Conservation (phyloP, 1,140 invertebrate species). For the Saccostrea echinata region DNA sequence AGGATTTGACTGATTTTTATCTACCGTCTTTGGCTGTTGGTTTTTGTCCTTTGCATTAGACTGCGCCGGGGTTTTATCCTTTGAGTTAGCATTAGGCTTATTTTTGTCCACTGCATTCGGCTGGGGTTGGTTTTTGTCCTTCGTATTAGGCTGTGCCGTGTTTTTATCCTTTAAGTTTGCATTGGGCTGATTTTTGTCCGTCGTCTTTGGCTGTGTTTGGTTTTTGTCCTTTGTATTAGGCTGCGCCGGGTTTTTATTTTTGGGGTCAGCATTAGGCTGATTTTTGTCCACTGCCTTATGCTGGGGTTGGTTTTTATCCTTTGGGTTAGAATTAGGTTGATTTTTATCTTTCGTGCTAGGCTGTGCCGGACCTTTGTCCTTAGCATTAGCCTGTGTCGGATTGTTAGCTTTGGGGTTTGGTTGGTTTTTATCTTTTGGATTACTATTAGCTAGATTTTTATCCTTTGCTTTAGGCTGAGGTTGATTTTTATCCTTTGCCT, state of each 20-base stretch:
- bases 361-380: neutral
- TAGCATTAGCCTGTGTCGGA: neutral
- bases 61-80: neutral
- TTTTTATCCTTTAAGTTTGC: neutral
- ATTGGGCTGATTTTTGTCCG: neutral
- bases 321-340: neutral
- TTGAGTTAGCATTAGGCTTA: neutral
- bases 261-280: neutral
- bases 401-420: neutral
- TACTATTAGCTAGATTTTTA: neutral
- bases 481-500: neutral
- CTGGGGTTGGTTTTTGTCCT: neutral
- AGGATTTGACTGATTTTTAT: neutral
- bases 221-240: conserved; percentile 16
- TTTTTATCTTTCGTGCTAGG: neutral
- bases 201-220: neutral
- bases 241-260: neutral
- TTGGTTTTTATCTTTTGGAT: conserved; percentile 3
- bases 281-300: neutral
- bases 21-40: neutral
- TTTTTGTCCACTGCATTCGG: neutral
- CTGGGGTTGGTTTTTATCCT: neutral
- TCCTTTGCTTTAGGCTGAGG: neutral
- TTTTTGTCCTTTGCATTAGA: conserved; percentile 1
- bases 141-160: neutral